Base-by-base conservation (phyloP, 1,140 invertebrate genomes). In the Monomorium pharaonis region DNA sequence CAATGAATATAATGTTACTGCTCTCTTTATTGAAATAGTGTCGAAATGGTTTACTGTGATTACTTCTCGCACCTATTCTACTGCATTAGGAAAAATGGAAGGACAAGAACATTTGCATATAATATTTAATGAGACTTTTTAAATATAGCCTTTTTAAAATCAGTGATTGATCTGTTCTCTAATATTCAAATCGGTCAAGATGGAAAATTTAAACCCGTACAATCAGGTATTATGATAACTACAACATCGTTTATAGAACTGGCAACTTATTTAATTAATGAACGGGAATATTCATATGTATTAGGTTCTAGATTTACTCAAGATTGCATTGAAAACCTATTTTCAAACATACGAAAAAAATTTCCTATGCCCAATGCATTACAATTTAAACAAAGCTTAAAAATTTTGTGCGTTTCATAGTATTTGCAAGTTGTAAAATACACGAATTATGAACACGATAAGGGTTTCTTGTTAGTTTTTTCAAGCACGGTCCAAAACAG, bases 271-370 rank as follows among this genome's bases (percentile, higher is more conserved):
- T 69, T 69, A 49, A 49, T 69, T 69, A 49, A 27, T 49, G 16
- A 69, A 69, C 24, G 24, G 7, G 24, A 6, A 69, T 49, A 69
- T 49, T 69, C 24, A 44, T 67, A 16, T 24, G 65, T 69, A 16
- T 69, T 69, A 6, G 42, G 65, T n/a, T n/a, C n/a, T n/a, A 69
- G 65, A 69, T 69, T 69, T 47, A 69, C 65, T 2, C 65, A 69
- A 2, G 65, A 69, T 47, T 69, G 65, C 44, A 3, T 69, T 47
- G 65, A 69, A 30, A 69, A 67, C 2, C 14, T 67, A 37, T 24
- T 44, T 67, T 67, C 63, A 67, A 63, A 37, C 3, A 33, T 63
- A 67, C 33, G 63, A 67, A 67, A 67, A 3, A 67, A 67, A 44
- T 67, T 67, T 67, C n/a, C 37, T 44, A 37, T 14, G 33, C 6